phyloP scores from a whole-genome alignment of 2,888 invertebrate species.

The Allacma fusca region DNA sequence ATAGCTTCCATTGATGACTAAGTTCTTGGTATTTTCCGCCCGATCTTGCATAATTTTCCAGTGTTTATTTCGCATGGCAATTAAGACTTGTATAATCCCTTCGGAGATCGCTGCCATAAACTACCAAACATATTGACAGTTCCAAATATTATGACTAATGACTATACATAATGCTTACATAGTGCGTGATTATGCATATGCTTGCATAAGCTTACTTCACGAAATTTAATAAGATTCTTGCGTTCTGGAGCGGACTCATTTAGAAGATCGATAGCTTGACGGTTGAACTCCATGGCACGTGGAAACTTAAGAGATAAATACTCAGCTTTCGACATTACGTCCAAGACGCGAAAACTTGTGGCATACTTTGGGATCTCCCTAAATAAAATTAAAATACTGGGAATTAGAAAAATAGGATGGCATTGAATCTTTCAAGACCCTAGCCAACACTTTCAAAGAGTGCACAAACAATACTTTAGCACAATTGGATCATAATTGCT shows the following conservation, averaged over 20 bases:
- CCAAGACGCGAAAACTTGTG: background rate
- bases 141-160: no score
- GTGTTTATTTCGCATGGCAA: background rate
- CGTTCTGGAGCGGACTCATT: background rate
- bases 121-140: background rate
- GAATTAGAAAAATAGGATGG: no score
- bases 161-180: no score
- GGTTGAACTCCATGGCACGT: background rate
- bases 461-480: no score
- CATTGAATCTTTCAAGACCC: no score
- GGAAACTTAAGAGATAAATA: background rate
- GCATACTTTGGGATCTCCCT: background rate
- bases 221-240: background rate
- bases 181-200: no score
- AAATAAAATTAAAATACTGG: no score
- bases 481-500: no score
- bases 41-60: background rate
- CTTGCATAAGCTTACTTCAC: background rate
- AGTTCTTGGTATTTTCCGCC: background rate
- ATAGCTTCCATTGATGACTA: background rate
- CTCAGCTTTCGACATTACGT: background rate
- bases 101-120: background rate
- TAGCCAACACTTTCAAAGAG: no score
- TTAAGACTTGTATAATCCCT: background rate
- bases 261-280: background rate